Evolutionary conservation across 2,113 vertebrate species (phyloP).

Genomic region (Mustela lutreola): DNA sequence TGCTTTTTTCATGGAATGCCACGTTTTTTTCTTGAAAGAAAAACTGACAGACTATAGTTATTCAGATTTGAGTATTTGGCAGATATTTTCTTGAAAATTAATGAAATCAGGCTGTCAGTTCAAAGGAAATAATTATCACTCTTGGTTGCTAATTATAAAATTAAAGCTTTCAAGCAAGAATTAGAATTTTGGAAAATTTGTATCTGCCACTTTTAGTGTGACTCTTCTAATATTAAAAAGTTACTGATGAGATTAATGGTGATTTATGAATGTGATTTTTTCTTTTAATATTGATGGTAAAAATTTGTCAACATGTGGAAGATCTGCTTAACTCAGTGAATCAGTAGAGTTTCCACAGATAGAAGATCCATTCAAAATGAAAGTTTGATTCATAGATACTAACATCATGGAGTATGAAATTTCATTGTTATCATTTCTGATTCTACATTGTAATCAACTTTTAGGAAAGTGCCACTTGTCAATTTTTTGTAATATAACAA

Average conservation of each 20-base stretch:
- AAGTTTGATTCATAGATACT: neutral
- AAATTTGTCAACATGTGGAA: neutral
- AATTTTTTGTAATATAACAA: neutral
- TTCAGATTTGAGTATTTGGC: neutral
- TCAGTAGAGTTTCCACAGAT: neutral
- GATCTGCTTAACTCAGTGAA: neutral
- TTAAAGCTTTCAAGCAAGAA: constrained; percentile 18
- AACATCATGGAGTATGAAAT: neutral
- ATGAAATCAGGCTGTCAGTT: constrained; percentile 35
- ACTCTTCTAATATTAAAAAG: neutral
- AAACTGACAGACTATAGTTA: neutral
- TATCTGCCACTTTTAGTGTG: neutral
- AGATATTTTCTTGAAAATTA: constrained; percentile 17
- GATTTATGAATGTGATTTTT: constrained; percentile 6
- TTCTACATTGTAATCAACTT: neutral
- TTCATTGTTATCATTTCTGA: neutral
- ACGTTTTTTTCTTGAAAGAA: neutral
- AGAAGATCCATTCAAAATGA: neutral
- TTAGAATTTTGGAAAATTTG: constrained; percentile 8
- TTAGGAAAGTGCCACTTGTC: neutral
- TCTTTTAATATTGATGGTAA: neutral
- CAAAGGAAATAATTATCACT: neutral
- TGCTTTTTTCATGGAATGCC: neutral
- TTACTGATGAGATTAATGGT: neutral
- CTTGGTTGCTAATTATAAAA: neutral